phyloP scores from a whole-genome alignment of 2,113 vertebrate species.

The Tautogolabrus adspersus region DNA sequence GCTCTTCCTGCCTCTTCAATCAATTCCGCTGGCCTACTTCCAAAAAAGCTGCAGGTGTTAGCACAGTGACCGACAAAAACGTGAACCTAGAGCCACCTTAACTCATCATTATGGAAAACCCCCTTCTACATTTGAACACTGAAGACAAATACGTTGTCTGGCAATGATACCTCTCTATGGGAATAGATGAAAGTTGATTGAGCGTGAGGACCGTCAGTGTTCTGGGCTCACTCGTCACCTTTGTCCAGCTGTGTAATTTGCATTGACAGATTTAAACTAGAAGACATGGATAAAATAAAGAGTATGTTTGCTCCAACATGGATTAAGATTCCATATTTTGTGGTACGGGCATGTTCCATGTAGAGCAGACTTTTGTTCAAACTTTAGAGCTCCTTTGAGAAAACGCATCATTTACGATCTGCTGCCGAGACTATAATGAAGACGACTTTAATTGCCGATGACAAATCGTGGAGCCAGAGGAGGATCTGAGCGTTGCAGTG shows the following conservation, averaged over 20 bases:
- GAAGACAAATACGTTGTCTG: conserved; percentile 6
- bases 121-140: not conserved
- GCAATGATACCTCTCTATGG: conserved; percentile 32
- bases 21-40: conserved; percentile 64
- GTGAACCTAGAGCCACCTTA: conserved; percentile 16
- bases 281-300: conserved; percentile 7
- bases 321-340: conserved; percentile 1
- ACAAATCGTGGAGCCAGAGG: conserved; percentile 58
- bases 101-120: conserved; percentile 19
- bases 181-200: conserved; percentile 27
- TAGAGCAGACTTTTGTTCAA: conserved; percentile 18
- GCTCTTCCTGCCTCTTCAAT: conserved; percentile 42
- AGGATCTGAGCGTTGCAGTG: conserved; percentile 39
- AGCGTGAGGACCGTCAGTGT: conserved; percentile 10
- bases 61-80: conserved; percentile 70
- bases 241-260: conserved; percentile 34
- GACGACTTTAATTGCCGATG: conserved; percentile 64
- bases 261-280: not conserved
- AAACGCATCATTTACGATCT: conserved; percentile 34
- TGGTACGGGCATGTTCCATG: not conserved
- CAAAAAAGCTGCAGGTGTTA: conserved; percentile 47
- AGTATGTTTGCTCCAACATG: not conserved
- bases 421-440: conserved; percentile 41
- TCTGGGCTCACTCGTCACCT: conserved; percentile 29
- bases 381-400: conserved; percentile 3